Conservation (phyloP, 2,113 vertebrate species). For the Recurvirostra avosetta region DNA sequence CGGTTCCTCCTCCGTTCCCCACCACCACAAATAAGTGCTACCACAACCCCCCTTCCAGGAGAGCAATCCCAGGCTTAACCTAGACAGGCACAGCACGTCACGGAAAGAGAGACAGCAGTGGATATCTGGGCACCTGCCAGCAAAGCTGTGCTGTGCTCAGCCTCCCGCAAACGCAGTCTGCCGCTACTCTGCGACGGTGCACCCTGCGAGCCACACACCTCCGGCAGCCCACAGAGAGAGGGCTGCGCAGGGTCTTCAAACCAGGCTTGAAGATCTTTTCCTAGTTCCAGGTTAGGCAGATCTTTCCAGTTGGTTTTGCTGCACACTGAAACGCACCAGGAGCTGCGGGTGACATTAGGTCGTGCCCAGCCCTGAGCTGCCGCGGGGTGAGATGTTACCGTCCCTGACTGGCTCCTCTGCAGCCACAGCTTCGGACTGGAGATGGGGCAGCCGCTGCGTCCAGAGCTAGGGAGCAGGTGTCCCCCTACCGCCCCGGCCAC, state of each 20-base stretch:
- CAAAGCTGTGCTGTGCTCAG: not conserved
- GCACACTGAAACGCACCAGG: not conserved
- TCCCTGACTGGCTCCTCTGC: not conserved
- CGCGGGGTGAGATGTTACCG: accelerated
- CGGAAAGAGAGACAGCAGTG: not conserved
- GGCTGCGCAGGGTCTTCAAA: not conserved
- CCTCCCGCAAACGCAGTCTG: not conserved
- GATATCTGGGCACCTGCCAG: not conserved
- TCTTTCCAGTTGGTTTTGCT: not conserved
- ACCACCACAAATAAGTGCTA: not conserved
- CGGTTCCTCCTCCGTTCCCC: not conserved
- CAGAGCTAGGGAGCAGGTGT: not conserved
- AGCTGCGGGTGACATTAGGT: not conserved
- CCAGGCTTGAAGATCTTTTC: not conserved
- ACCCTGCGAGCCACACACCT: not conserved
- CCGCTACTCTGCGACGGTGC: accelerated
- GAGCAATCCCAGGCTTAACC: not conserved
- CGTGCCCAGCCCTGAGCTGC: not conserved
- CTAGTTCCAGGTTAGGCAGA: not conserved
- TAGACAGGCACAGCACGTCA: accelerated
- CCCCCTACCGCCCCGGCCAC: not conserved
- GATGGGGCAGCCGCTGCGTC: not conserved
- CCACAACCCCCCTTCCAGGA: not conserved
- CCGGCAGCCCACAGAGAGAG: not conserved
- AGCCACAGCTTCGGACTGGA: not conserved